Evolutionary conservation across 2,113 vertebrate species (phyloP).

Genomic region (Speoplatyrhinus poulsoni): DNA sequence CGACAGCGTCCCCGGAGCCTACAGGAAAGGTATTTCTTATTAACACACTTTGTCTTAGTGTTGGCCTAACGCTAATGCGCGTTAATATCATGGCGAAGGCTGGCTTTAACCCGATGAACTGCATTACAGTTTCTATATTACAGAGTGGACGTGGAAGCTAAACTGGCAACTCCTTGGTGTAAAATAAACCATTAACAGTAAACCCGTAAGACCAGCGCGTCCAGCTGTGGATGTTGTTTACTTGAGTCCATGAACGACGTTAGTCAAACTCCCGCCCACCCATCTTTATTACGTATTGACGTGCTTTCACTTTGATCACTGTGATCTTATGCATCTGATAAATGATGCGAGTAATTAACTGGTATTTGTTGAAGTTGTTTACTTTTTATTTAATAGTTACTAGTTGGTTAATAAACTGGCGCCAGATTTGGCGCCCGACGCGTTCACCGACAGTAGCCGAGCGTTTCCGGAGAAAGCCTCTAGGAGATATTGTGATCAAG

Average conservation of each 20-base stretch:
- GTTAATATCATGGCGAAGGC: background rate
- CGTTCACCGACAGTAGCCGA: background rate
- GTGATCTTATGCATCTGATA: background rate
- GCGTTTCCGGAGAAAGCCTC: background rate
- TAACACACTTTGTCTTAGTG: rapidly evolving
- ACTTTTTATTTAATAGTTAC: background rate
- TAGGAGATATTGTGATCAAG: background rate
- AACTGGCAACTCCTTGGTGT: no score
- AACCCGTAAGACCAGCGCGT: no score
- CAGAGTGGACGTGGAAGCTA: no score
- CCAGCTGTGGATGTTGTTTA: no score
- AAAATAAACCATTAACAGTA: no score
- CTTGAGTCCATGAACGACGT: no score
- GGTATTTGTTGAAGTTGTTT: rapidly evolving
- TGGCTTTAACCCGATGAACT: no score
- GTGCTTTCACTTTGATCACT: no score
- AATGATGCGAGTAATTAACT: background rate
- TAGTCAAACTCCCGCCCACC: no score
- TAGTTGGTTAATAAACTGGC: slow-evolving; percentile 45
- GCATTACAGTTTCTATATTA: no score
- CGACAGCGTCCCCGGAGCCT: slow-evolving; percentile 68
- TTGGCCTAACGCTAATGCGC: background rate
- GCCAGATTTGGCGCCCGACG: slow-evolving; percentile 58
- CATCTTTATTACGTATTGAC: no score
- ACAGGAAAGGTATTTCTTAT: slow-evolving; percentile 70